A percentile compares a stretch with the other conserved stretches of the same genome.
These are phyloP conservation scores for Hypotaenidia philippensis DNA, from an alignment of 2,797 vertebrate genomes.

Conservation along the genomic window DNA sequence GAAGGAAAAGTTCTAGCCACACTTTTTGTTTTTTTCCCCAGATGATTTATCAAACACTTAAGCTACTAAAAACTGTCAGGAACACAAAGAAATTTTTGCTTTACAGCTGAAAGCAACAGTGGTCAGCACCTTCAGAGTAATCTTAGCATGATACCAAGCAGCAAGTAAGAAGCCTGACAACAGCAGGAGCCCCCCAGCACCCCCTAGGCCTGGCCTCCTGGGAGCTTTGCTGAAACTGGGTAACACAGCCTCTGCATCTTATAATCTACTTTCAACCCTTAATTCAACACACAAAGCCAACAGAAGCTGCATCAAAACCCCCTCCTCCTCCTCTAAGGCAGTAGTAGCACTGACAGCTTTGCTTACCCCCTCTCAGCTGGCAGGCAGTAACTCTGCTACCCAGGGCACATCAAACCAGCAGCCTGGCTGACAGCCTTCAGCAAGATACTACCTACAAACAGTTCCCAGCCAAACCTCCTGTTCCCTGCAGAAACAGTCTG, in stretches of 20 bases:
- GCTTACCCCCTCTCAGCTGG: not conserved
- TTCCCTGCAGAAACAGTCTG: not conserved
- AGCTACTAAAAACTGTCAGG: not conserved
- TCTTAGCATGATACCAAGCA: not conserved
- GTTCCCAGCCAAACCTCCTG: not conserved
- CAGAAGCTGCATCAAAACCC: not conserved
- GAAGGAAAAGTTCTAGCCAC: not conserved
- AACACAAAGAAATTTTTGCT: not conserved
- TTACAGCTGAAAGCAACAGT: not conserved
- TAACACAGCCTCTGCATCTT: not conserved
- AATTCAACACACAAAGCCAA: not conserved
- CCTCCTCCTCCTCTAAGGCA: not conserved
- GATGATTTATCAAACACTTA: not conserved
- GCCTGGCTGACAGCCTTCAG: not conserved
- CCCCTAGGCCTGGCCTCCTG: accelerated
- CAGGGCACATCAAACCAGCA: not conserved
- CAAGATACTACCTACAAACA: not conserved
- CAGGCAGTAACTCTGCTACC: not conserved
- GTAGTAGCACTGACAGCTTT: accelerated
- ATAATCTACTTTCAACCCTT: not conserved
- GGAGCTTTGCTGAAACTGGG: not conserved
- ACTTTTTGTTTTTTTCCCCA: no score
- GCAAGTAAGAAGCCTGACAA: not conserved
- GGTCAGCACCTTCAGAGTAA: not conserved
- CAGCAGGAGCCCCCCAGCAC: not conserved